Evolutionary conservation across 2,797 vertebrate species (phyloP).

Genomic region (Chromis chromis): DNA sequence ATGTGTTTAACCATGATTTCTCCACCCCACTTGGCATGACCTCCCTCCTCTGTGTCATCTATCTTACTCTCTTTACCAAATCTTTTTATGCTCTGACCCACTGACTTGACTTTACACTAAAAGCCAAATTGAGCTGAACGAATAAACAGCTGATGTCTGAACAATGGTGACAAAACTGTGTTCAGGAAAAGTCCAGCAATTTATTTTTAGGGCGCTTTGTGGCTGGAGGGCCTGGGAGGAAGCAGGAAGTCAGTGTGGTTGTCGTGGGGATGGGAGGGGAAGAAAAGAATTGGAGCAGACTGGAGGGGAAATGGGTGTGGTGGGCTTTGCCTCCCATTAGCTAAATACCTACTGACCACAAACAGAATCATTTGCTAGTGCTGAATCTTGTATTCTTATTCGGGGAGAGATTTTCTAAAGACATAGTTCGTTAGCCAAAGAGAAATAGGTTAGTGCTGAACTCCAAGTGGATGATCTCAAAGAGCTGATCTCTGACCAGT

Average conservation of each 20-base stretch:
- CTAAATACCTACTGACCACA: constrained; percentile 75
- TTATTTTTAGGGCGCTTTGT: constrained; percentile 81
- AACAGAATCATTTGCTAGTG: constrained; percentile 70
- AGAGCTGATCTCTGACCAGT: constrained; percentile 29
- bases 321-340: constrained; percentile 77
- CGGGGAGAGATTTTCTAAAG: constrained; percentile 29
- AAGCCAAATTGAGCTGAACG: constrained; percentile 60
- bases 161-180: constrained; percentile 76
- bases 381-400: constrained; percentile 49
- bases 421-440: constrained; percentile 28
- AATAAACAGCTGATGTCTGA: constrained; percentile 79
- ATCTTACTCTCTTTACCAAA: constrained; percentile 35
- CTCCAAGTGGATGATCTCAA: constrained; percentile 10
- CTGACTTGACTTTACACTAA: constrained; percentile 58
- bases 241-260: constrained; percentile 84
- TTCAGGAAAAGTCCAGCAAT: constrained; percentile 72
- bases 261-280: constrained; percentile 78
- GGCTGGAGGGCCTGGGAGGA: constrained; percentile 77
- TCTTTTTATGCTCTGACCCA: constrained; percentile 60
- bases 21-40: constrained; percentile 46
- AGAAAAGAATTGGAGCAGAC: constrained; percentile 80
- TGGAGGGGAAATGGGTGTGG: constrained; percentile 84
- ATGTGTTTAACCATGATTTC: constrained; percentile 43
- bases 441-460: constrained; percentile 26
- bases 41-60: constrained; percentile 32